Evolutionary conservation across 2,113 vertebrate genomes (phyloP), one percentile per base, ranked within the genome.

Genomic region (Salvator merianae): DNA sequence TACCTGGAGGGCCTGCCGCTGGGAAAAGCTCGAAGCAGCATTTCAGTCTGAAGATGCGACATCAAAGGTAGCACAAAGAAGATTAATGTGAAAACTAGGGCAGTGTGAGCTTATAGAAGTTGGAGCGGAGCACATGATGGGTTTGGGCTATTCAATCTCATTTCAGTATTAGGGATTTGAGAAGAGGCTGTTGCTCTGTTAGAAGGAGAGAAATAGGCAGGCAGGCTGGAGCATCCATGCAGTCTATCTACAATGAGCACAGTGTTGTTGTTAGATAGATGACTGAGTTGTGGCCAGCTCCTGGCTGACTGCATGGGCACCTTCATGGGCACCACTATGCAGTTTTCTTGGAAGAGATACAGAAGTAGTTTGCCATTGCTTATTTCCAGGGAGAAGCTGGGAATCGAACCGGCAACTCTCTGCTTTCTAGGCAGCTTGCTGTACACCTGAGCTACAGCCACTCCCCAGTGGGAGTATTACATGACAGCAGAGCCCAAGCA

Each of bases 31-130:
- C 70, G 68, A 32, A 79, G 65, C 38, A 86, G 8, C 40, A 43
- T 16, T 32, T 22, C 28, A 28, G 4, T 69, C 50, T 79, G 74
- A 34, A 89, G 77, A 69, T 2, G 59, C 47, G 59, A 83, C 20
- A 88, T 34, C 7, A 66, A 70, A 81, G 78, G 28, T 47, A 66
- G 16, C 24, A 38, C 68, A 82, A 73, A 68, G 65, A 70, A 38
- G 30, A 26, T 65, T 85, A 24, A 0, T 77, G 72, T 86, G 81
- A 79, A 89, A 90, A 50, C 2, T 79, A 62, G 87, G 73, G 43
- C 62, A 87, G 32, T 0, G 0, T 47, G 78, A 88, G 87, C 4
- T 75, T 82, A 77, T 6, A 40, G 63, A 70, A 84, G 6, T 47
- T 1, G 4, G 43, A 85, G 38, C 0, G 1, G 50, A 24, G 40